Percentiles rank a stretch among this genome's conserved stretches.
phyloP scores from a whole-genome alignment of 2,797 vertebrate genomes.

The Alfaro cultratus region DNA sequence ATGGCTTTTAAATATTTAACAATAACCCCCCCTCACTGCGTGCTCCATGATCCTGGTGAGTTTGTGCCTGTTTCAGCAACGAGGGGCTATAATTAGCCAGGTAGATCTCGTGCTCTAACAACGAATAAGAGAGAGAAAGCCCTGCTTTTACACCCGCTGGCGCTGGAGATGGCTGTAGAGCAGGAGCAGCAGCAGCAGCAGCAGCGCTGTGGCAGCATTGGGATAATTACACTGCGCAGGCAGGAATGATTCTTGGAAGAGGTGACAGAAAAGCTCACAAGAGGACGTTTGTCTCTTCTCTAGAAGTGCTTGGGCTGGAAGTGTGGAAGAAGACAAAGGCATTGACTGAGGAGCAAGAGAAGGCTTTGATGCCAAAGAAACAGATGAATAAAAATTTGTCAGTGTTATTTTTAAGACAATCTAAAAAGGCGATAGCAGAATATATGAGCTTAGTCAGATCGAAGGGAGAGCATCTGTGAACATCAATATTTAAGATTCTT shows the following conservation, averaged over 20 bases:
- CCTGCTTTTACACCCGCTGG: constrained; percentile 52
- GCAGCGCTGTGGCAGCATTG: constrained; percentile 11
- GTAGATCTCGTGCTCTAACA: constrained; percentile 66
- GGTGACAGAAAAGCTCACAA: constrained; percentile 57
- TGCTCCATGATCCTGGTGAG: constrained; percentile 50
- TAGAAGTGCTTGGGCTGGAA: constrained; percentile 22
- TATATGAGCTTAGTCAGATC: neutral
- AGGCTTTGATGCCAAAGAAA: constrained; percentile 3
- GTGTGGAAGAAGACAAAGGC: constrained; percentile 39
- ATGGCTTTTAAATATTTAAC: neutral
- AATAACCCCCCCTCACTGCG: constrained; percentile 10
- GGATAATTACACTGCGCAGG: constrained; percentile 66
- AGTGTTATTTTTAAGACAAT: neutral
- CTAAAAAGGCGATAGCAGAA: neutral
- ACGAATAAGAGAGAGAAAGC: constrained; percentile 50
- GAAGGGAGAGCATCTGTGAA: neutral
- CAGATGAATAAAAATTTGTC: neutral
- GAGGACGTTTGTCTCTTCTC: constrained; percentile 46
- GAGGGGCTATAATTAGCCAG: constrained; percentile 68
- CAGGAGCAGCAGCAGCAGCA: constrained; percentile 15
- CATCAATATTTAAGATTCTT: neutral
- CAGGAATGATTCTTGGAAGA: constrained; percentile 60
- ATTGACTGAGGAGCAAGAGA: constrained; percentile 31
- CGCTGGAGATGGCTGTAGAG: constrained; percentile 41
- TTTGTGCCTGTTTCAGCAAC: constrained; percentile 57